Evolutionary conservation across 1,140 invertebrate species (phyloP), one percentile per base, ranked within the genome.

Genomic region (Agrilus planipennis): DNA sequence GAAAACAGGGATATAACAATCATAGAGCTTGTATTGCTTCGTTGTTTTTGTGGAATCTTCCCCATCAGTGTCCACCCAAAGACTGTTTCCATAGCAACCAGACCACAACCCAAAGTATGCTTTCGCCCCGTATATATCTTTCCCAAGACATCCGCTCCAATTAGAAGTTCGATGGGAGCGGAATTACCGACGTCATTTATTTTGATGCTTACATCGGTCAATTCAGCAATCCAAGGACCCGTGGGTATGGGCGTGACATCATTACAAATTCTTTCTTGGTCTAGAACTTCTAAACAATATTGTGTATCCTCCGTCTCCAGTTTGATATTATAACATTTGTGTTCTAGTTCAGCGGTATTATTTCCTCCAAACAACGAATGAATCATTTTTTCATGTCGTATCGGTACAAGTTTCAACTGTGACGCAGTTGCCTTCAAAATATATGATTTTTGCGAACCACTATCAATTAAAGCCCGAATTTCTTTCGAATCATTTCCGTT

Each of bases 141-240:
- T 19, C 34, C 34, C 19, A 18, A 14, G 10, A 35, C 34, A 19
- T 35, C 34, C 6, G 34, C 12, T 19, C 34, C 34, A 7, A 35
- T 35, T 18, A 35, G 17, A 11, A 35, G 34, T 21, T 35, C 34
- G 20, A 35, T 35, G 10, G 34, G 34, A 35, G n/a, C n/a, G n/a
- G n/a, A n/a, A n/a, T n/a, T n/a, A n/a, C n/a, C 11, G 4, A 17
- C 30, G 31, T 45, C 39, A 32, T 28, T 34, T 25, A 48, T 19
- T 14, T 29, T 12, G 20, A 38, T 45, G 36, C 22, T 31, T n/a
- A 37, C 4, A 14, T 20, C 15, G 4, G 19, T 2, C 19, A 47
- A 17, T 28, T 42, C 39, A n/a, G 41, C 3, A n/a, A 34, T 37
- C 43, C 31, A 48, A 15, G 32, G 35, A 5, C 29, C 29, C 6